phyloP scores from a whole-genome alignment of 2,888 invertebrate species.

The Torymus aiolomorphi region DNA sequence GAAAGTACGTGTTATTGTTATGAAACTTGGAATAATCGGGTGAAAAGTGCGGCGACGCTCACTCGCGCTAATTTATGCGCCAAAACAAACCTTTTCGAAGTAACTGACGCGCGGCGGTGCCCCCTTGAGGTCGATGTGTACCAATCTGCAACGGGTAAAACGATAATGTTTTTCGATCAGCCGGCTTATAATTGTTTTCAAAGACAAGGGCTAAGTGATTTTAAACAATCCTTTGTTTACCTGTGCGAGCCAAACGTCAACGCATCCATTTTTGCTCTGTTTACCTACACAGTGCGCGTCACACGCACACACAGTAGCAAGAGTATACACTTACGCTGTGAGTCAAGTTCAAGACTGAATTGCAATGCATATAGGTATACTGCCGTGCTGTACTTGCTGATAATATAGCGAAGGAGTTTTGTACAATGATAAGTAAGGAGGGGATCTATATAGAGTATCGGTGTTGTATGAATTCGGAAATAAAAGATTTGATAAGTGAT shows the following conservation, averaged over 20 bases:
- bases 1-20: conserved; percentile 1
- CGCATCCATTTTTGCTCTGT: conserved; percentile 74
- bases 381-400: too few relatives aligned
- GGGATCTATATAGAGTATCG: too few relatives aligned
- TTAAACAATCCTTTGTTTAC: conserved; percentile 68
- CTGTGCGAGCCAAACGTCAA: conserved; percentile 76
- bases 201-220: conserved; percentile 21
- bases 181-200: not conserved
- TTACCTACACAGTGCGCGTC: not conserved
- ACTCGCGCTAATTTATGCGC: conserved; percentile 32
- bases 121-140: conserved; percentile 87
- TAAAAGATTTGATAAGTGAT: too few relatives aligned
- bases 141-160: conserved; percentile 74
- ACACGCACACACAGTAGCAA: too few relatives aligned
- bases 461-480: too few relatives aligned
- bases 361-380: not conserved
- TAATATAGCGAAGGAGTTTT: too few relatives aligned
- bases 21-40: not conserved
- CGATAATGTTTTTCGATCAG: too few relatives aligned
- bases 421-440: too few relatives aligned
- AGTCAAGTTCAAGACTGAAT: conserved; percentile 33
- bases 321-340: conserved; percentile 2
- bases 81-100: conserved; percentile 77
- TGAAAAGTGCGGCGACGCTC: conserved; percentile 45
- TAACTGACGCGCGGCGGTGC: conserved; percentile 82